Conservation (phyloP, 2,797 vertebrate species). For the Eremophila alpestris region DNA sequence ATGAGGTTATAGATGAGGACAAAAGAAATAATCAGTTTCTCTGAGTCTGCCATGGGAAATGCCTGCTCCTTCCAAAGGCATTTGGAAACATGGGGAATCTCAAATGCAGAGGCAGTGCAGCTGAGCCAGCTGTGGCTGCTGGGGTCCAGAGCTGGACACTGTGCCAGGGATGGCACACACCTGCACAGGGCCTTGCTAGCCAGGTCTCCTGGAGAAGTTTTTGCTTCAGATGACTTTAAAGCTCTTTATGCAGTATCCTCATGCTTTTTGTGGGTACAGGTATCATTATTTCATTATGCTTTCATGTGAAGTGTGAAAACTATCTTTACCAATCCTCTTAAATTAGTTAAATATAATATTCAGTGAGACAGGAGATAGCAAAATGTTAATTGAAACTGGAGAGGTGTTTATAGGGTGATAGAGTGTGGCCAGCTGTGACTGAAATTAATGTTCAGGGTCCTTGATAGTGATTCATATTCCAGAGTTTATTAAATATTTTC, state of each 20-base stretch:
- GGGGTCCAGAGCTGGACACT: fast-evolving
- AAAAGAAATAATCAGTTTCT: background rate
- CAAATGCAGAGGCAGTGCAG: background rate
- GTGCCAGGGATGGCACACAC: background rate
- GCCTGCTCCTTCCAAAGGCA: background rate
- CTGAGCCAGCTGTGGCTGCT: background rate
- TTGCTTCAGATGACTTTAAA: conserved; percentile 56
- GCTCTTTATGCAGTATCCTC: conserved; percentile 76
- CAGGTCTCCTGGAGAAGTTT: conserved; percentile 28
- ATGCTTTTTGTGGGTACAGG: conserved; percentile 77
- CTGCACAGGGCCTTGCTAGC: background rate
- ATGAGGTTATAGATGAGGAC: background rate
- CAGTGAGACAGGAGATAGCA: conserved; percentile 76
- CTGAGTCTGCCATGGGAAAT: background rate
- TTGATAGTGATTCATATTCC: conserved; percentile 62
- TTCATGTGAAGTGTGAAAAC: conserved; percentile 86
- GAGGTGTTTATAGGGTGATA: conserved; percentile 81
- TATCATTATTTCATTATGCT: conserved; percentile 86
- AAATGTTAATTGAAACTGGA: conserved; percentile 83
- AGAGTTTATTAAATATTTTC: conserved; percentile 65
- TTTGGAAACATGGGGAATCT: background rate
- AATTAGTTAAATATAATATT: conserved; percentile 81
- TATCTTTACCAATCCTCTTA: conserved; percentile 81
- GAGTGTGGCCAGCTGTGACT: conserved; percentile 77
- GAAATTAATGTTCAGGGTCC: conserved; percentile 75